These are phyloP conservation scores for Bradynema listronoti DNA, from an alignment of 1,140 invertebrate species.

Conservation along the genomic window DNA sequence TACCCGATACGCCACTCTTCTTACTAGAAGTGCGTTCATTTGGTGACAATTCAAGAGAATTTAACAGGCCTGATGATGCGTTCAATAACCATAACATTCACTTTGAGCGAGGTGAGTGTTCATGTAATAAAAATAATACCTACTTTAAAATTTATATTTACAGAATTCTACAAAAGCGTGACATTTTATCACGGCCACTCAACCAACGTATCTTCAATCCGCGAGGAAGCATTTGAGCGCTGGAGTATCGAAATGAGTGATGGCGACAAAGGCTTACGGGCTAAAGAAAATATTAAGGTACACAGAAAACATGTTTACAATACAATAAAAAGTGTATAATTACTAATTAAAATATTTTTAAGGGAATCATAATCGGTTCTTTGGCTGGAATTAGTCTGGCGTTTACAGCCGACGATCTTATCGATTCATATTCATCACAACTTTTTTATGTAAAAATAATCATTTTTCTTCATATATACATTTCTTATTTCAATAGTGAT, in stretches of 20 bases:
- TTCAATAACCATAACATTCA: not conserved
- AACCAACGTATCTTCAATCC: slow-evolving; percentile 15
- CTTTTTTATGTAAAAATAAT: slow-evolving; percentile 27
- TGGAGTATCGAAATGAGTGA: slow-evolving; percentile 6
- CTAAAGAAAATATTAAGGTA: slow-evolving; percentile 22
- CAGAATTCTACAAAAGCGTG: slow-evolving; percentile 20
- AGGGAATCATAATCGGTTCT: slow-evolving; percentile 28
- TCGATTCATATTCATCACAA: slow-evolving; percentile 40
- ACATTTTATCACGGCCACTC: slow-evolving; percentile 16
- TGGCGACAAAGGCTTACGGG: not conserved
- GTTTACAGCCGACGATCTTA: slow-evolving; percentile 39
- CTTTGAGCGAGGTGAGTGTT: slow-evolving; percentile 1
- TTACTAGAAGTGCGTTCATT: not conserved
- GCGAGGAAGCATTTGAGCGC: slow-evolving; percentile 21
- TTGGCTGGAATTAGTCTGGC: slow-evolving; percentile 34
- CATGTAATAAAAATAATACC: slow-evolving; percentile 11
- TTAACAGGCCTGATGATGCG: slow-evolving; percentile 1
- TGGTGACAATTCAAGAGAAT: too few relatives aligned
- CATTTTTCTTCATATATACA: slow-evolving; percentile 10
- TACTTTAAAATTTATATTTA: slow-evolving; percentile 22
- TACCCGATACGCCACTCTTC: slow-evolving; percentile 22
- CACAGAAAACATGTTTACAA: too few relatives aligned
- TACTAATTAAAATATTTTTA: not conserved
- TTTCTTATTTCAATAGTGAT: too few relatives aligned
- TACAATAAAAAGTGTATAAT: slow-evolving; percentile 3